These are phyloP conservation scores for Eurytoma adleriae DNA, from an alignment of 2,888 invertebrate genomes.

Conservation along the genomic window DNA sequence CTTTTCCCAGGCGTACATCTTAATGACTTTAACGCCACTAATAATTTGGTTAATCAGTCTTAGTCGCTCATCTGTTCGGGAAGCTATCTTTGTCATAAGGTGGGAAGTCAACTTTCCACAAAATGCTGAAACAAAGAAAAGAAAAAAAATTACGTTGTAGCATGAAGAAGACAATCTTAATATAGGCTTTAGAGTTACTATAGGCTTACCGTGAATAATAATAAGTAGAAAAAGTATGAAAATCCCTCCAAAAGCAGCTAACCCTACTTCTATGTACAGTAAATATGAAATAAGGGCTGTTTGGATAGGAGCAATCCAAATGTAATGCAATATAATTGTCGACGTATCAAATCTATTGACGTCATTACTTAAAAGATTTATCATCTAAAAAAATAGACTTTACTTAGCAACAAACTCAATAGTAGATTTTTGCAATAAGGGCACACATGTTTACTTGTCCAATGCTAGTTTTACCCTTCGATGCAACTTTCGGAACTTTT, in stretches of 20 bases:
- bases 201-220: constrained; percentile 72
- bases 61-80: constrained; percentile 90
- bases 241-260: constrained; percentile 78
- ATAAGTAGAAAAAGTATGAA: constrained; percentile 66
- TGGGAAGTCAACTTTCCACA: constrained; percentile 69
- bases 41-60: constrained; percentile 93
- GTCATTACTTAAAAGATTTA: constrained; percentile 86
- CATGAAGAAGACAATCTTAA: background rate
- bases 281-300: constrained; percentile 80
- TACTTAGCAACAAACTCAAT: too few relatives aligned
- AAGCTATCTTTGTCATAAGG: constrained; percentile 83
- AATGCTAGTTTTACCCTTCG: constrained; percentile 84
- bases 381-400: constrained; percentile 72
- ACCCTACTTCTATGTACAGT: constrained; percentile 77
- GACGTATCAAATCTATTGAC: constrained; percentile 86
- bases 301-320: constrained; percentile 87
- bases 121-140: constrained; percentile 49
- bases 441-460: constrained; percentile 77
- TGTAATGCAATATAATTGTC: constrained; percentile 83
- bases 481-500: constrained; percentile 84
- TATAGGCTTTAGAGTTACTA: background rate
- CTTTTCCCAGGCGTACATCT: constrained; percentile 93
- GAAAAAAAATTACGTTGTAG: background rate
- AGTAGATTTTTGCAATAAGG: background rate
- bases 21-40: constrained; percentile 90